Base-by-base conservation (phyloP, 2,888 invertebrate genomes). In the Meghimatium bilineatum region DNA sequence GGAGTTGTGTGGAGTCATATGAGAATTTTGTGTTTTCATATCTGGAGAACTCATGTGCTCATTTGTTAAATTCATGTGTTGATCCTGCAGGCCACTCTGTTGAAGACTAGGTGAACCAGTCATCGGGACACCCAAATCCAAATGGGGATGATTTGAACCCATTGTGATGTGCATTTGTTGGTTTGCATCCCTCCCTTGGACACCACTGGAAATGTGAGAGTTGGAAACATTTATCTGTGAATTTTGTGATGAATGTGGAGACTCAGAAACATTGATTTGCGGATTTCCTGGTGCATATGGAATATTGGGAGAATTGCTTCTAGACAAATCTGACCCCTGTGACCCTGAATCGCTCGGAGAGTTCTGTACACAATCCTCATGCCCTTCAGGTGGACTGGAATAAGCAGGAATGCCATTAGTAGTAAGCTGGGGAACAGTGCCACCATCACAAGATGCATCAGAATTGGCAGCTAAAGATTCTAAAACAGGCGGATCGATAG, bases 311-410 rank as follows among this genome's bases (percentile, higher is more conserved):
- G 84, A 84, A 63, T 76, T 80, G 26, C 52, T 69, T 34, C 66
- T 80, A 23, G 84, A 80, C 17, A 77, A 44, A 32, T 84, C 84
- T n/a, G 84, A 76, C 23, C 76, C 80, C 32, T 67, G 76, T 44
- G 84, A 84, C n/a, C 76, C 84, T 34, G 84, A 56, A 36, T 84
- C 84, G 76, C 80, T 84, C 23, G 75, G 84, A 23, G 84, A 75
- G 32, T 80, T 75, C n/a, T 71, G 80, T 14, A 75, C n/a, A 29
- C 76, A 76, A 69, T 84, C 69, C 23, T 80, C 84, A 76, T 71
- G 69, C 17, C 63, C 60, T 17, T 36, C 60, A 56, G 63, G 60
- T 44, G 32, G 36, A 26, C 44, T 75, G 17, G 75, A 67, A 71
- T 60, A 76, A 26, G 63, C 26, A 12, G 80, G 80, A 77, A 67